Evolutionary conservation across 2,888 invertebrate genomes (phyloP).

Genomic region (Orthosia incerta): DNA sequence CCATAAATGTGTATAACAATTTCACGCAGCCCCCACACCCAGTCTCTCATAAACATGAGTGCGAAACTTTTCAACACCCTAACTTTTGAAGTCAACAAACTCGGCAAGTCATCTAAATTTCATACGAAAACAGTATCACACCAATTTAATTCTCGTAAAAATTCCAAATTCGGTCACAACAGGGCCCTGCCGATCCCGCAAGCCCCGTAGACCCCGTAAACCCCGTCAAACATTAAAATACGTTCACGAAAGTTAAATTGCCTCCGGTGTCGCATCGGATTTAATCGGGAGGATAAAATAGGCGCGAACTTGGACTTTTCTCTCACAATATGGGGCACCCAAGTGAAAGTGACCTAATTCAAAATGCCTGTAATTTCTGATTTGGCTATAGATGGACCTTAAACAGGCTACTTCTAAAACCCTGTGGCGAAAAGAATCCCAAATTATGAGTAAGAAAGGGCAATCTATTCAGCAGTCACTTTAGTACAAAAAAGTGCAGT

Average conservation of each 20-base stretch:
- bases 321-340: conserved; percentile 12
- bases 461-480: too few relatives aligned
- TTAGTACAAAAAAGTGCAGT: too few relatives aligned
- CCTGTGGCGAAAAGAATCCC: too few relatives aligned
- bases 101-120: conserved; percentile 52
- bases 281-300: conserved; percentile 64
- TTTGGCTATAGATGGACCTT: too few relatives aligned
- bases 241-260: conserved; percentile 67
- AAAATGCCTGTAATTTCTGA: too few relatives aligned
- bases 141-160: conserved; percentile 46
- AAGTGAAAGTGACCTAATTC: too few relatives aligned
- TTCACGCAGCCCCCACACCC: neutral
- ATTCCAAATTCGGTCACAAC: conserved; percentile 38
- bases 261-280: conserved; percentile 51
- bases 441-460: too few relatives aligned
- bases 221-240: conserved; percentile 60
- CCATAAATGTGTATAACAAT: neutral
- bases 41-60: conserved; percentile 8
- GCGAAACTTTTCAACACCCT: conserved; percentile 18
- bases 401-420: too few relatives aligned
- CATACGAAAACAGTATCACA: conserved; percentile 45
- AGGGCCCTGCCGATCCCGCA: conserved; percentile 2
- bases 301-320: conserved; percentile 42
- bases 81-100: conserved; percentile 23
- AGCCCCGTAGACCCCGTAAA: neutral